These are phyloP conservation scores for Platichthys stellatus DNA, from an alignment of 2,113 vertebrate genomes.

Conservation along the genomic window DNA sequence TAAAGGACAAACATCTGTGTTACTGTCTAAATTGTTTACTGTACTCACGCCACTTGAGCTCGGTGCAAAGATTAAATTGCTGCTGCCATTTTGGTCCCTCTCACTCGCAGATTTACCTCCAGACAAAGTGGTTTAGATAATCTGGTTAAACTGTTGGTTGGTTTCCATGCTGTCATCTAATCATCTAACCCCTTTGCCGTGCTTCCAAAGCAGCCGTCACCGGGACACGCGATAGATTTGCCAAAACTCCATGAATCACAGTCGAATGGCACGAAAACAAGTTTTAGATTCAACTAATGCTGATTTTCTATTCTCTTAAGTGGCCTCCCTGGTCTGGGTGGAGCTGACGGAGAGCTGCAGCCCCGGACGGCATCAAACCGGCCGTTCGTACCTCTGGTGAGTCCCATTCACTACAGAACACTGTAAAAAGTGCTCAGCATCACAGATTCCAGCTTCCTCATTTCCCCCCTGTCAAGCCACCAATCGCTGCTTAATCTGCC, in stretches of 20 bases:
- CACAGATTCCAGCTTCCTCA: neutral
- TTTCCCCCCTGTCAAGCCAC: too few species aligned
- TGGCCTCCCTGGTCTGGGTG: neutral
- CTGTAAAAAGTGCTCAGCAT: neutral
- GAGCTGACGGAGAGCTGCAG: neutral
- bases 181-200: neutral
- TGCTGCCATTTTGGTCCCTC: neutral
- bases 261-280: neutral
- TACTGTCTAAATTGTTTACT: neutral
- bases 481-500: neutral
- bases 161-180: neutral
- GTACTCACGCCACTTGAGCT: neutral
- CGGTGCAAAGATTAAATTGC: neutral
- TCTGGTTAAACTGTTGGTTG: neutral
- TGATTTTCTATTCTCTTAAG: neutral
- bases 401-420: slow-evolving; percentile 20
- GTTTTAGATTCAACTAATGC: neutral
- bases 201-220: neutral
- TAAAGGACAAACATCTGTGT: too few species aligned
- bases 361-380: neutral
- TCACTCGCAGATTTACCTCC: neutral
- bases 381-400: slow-evolving; percentile 16
- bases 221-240: neutral
- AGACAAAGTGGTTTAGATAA: neutral
- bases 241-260: neutral